Evolutionary conservation across 2,113 vertebrate species (phyloP), one percentile per base, ranked within the genome.

Genomic region (Scophthalmus maximus): DNA sequence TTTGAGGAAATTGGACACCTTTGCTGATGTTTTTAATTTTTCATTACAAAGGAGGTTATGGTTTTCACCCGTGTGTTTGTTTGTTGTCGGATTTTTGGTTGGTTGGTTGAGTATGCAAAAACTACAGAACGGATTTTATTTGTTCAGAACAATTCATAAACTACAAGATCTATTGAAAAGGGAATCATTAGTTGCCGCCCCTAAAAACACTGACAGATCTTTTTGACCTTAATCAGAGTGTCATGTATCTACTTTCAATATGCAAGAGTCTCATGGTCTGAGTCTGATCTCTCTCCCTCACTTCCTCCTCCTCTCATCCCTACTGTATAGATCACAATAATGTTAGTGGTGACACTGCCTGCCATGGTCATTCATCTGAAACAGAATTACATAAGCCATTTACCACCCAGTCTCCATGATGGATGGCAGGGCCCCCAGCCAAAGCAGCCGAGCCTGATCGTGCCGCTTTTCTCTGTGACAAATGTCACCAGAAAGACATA

Each of bases 371-470:
- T 90, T 90, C 87, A 91, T 91, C 88, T 90, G 85, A 88, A 91
- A 92, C 86, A 86, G 88, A 90, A 88, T 92, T 90, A 91, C 88
- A 90, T 92, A 93, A 93, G 89, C 86, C 91, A 90, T 93, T 93
- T 93, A 92, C 91, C 90, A 89, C 81, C 80, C 85, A 71, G 82
- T 85, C 81, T 50, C 67, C 44, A 71, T 92, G 91, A 93, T 91
- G 84, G 87, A 93, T 92, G 87, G 82, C 88, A 78, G 79, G 58
- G 84, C 87, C 86, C 50, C 71, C 78, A 89, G 91, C 84, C 81
- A 87, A 84, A 83, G 84, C 78, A 76, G 58, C 61, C 75, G 26
- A 75, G 79, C 74, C 81, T 81, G 73, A 90, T 87, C 80, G 62
- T 82, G 59, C 67, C 68, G 76, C 88, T 83, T 81, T 86, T 73